Evolutionary conservation across 2,888 invertebrate species (phyloP).

Genomic region (Teleogryllus oceanicus): DNA sequence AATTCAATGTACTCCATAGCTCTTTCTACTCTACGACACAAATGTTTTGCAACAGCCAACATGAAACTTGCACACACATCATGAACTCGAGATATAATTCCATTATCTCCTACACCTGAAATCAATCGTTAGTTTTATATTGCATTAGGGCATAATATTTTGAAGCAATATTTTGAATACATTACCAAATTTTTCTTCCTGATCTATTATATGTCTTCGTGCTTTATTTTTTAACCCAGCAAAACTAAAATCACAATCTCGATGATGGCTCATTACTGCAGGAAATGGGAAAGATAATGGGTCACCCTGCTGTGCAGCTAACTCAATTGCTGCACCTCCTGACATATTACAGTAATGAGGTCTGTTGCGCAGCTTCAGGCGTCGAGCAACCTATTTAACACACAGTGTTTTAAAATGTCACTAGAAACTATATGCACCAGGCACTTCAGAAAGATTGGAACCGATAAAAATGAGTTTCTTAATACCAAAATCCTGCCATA

Average conservation of each 20-base stretch:
- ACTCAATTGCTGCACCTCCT: conserved; percentile 85
- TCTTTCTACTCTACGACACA: conserved; percentile 77
- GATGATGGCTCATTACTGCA: conserved; percentile 58
- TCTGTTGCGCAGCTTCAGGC: conserved; percentile 76
- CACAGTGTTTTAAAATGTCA: no score
- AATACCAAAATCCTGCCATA: no score
- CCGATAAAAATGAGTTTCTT: no score
- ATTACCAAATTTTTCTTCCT: conserved; percentile 58
- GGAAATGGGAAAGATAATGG: conserved; percentile 64
- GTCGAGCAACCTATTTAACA: conserved; percentile 62
- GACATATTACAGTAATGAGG: conserved; percentile 67
- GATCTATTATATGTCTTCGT: conserved; percentile 52
- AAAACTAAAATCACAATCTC: conserved; percentile 89
- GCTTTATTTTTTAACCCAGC: conserved; percentile 72
- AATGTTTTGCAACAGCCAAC: conserved; percentile 67
- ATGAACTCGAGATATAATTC: conserved; percentile 66
- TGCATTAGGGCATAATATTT: background rate
- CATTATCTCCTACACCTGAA: conserved; percentile 59
- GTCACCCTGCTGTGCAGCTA: conserved; percentile 69
- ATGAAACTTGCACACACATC: conserved; percentile 88
- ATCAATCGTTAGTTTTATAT: background rate
- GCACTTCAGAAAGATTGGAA: no score
- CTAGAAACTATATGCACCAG: no score
- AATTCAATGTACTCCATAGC: conserved; percentile 71
- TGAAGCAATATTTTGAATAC: background rate